Evolutionary conservation across 2,113 vertebrate species (phyloP).

Genomic region (Condylura cristata): DNA sequence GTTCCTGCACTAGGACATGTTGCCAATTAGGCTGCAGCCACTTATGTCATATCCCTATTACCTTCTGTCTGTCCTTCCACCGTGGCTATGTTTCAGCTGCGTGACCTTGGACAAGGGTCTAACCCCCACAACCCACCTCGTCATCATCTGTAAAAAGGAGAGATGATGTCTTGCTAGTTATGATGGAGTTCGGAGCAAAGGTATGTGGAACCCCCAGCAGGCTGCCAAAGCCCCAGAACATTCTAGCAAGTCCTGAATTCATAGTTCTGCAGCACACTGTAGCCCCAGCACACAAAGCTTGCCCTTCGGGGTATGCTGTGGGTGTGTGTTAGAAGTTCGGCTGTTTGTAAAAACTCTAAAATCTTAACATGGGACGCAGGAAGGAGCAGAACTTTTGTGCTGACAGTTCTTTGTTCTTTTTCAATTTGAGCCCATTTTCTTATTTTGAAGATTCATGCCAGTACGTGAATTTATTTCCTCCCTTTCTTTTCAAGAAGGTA

Average conservation of each 20-base stretch:
- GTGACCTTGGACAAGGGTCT: conserved; percentile 60
- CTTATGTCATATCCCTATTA: conserved; percentile 16
- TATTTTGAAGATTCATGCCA: neutral
- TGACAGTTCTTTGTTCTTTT: conserved; percentile 19
- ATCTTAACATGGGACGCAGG: neutral
- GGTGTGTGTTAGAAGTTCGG: neutral
- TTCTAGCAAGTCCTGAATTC: neutral
- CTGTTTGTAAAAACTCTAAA: conserved; percentile 8
- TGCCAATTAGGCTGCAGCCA: conserved; percentile 24
- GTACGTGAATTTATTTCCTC: neutral
- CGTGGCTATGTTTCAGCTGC: conserved; percentile 3
- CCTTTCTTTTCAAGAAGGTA: neutral
- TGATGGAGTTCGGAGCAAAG: neutral
- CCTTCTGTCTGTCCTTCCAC: neutral
- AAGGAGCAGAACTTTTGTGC: neutral
- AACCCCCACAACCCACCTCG: neutral
- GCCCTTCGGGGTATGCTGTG: neutral
- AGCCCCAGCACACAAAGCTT: neutral
- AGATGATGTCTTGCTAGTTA: neutral
- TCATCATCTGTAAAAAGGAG: neutral
- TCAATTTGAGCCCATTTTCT: neutral
- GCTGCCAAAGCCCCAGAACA: neutral
- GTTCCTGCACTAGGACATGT: neutral
- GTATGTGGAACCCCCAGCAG: neutral
- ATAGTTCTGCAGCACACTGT: neutral